These are phyloP conservation scores for Cephalophus harveyi DNA, from an alignment of 2,113 vertebrate genomes.

Conservation along the genomic window DNA sequence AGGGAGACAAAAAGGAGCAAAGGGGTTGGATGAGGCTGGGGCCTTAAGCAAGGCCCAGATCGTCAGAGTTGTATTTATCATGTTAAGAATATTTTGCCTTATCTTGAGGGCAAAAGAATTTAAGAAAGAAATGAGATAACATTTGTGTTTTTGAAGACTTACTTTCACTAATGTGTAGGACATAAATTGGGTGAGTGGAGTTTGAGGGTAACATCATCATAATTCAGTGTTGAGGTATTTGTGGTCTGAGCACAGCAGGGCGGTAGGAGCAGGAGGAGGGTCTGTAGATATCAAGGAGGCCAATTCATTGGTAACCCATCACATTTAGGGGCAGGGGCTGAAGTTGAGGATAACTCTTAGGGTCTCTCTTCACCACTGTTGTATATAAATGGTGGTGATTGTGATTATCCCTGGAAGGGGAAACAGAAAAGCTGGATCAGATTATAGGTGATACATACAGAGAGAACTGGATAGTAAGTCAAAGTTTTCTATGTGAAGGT, in stretches of 20 bases:
- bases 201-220: not conserved
- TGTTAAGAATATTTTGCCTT: not conserved
- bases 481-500: not conserved
- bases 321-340: not conserved
- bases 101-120: not conserved
- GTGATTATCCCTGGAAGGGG: not conserved
- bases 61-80: not conserved
- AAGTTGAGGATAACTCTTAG: not conserved
- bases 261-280: not conserved
- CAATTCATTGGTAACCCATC: not conserved
- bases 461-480: not conserved
- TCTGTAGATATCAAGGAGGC: not conserved
- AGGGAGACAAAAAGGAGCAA: not conserved
- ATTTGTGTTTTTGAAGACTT: not conserved
- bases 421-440: not conserved
- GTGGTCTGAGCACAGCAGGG: not conserved
- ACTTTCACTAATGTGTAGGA: not conserved
- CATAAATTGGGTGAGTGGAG: not conserved
- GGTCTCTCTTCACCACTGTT: not conserved
- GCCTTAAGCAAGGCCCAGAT: not conserved
- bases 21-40: not conserved
- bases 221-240: not conserved
- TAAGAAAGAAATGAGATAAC: not conserved
- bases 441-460: not conserved
- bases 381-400: not conserved